Evolutionary conservation across 2,888 invertebrate genomes (phyloP).

Genomic region (Platycnemis pennipes): DNA sequence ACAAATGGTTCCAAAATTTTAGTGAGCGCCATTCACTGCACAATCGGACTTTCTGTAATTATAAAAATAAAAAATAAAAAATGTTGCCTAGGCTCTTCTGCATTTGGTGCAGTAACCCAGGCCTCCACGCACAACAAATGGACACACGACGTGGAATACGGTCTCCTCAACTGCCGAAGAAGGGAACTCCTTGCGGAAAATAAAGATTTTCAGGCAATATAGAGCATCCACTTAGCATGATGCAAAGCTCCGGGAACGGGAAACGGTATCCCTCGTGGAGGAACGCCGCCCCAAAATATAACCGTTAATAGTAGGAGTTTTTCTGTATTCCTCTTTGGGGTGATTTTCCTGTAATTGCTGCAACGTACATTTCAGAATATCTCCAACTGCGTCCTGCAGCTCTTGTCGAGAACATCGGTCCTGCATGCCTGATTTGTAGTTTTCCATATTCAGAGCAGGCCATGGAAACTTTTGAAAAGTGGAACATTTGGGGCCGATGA

Average conservation of each 20-base stretch:
- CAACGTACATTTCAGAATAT: background rate
- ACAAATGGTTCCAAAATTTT: background rate
- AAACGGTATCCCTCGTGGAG: no score
- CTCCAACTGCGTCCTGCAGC: background rate
- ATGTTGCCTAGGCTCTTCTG: background rate
- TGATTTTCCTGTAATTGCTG: no score
- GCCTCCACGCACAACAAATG: background rate
- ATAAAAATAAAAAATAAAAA: background rate
- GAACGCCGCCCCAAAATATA: no score
- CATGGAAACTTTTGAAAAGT: background rate
- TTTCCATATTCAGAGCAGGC: background rate
- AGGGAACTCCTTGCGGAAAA: background rate
- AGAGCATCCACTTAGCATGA: no score
- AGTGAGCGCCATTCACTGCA: background rate
- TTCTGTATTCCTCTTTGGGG: no score
- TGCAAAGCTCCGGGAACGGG: no score
- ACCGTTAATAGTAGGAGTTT: no score
- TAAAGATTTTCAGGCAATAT: no score
- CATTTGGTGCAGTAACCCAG: background rate
- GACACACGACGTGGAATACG: background rate
- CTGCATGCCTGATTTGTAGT: background rate
- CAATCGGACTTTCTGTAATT: background rate
- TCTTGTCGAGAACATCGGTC: background rate
- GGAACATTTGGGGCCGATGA: background rate
- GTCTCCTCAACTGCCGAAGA: background rate